Base-by-base conservation (phyloP, 64 coral and sea anemone genomes). In the Montipora efflorescens region DNA sequence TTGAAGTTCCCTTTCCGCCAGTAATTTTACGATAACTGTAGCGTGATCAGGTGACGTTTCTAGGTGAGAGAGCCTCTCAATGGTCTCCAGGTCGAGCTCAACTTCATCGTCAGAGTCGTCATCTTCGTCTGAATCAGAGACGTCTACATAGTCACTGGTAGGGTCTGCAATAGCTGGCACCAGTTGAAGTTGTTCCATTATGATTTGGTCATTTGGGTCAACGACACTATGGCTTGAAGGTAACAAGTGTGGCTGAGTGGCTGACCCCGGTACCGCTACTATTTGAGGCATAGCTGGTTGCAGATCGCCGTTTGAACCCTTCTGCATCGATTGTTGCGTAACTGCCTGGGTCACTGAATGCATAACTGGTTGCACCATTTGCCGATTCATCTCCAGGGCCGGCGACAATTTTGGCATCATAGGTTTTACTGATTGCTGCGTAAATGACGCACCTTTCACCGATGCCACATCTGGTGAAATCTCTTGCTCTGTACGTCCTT, bases 41-140 rank as follows among this genome's bases (percentile, higher is more conserved):
- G 18, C 28, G 43, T 84, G 81, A 13, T 84, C 81, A 67, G 81
- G 81, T 25, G n/a, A 36, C 8, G 13, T 9, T 45, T 68, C 59
- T 16, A 84, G 53, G 1, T 67, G 10, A 19, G 61, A 67, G 61
- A 84, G 67, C 59, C 67, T 61, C 28, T 45, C 59, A 19, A 84
- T 84, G 1, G 81, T 84, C 5, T 62, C 59, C 15, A 67, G 16
- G 36, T 84, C 81, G 13, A 84, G 59, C 19, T 84, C 81, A 48
- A 18, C 16, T 67, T 84, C 81, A n/a, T 50, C 45, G 45, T 79
- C 77, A 43, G 55, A 62, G 4, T 74, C 71, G 8, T 12, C 11
- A 74, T 74, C 25, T 8, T 12, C 1, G 16, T 74, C 25, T 7
- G 79, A 59, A 59, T 81, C 51, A 7, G n/a, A 81, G 36, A 25